Evolutionary conservation across 2,888 invertebrate species (phyloP).

Genomic region (Nemoura dubitans): DNA sequence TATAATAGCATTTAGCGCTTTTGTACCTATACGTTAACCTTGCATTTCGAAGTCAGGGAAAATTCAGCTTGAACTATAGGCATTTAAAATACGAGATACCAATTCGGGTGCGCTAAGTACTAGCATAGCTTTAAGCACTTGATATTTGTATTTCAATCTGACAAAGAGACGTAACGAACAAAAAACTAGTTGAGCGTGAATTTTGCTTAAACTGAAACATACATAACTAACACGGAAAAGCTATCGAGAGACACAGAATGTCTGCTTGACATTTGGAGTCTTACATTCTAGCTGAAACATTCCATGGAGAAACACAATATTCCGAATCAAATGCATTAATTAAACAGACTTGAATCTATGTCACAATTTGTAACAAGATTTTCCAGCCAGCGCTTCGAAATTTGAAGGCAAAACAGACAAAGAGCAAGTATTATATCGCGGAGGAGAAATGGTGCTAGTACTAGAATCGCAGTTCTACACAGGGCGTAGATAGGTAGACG

Average conservation of each 20-base stretch:
- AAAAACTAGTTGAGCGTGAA: not conserved
- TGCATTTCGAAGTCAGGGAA: too few species aligned
- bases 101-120: too few species aligned
- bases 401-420: constrained; percentile 1
- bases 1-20: too few species aligned
- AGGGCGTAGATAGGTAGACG: not conserved
- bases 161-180: not conserved
- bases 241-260: not conserved
- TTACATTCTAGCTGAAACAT: constrained; percentile 19
- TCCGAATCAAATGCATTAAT: constrained; percentile 28
- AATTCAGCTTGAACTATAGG: too few species aligned
- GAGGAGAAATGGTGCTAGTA: not conserved
- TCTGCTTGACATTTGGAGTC: not conserved
- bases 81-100: too few species aligned
- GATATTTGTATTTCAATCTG: not conserved
- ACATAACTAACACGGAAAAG: not conserved
- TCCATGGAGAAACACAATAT: constrained; percentile 16
- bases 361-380: constrained; percentile 37
- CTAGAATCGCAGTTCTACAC: not conserved
- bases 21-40: too few species aligned
- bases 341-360: constrained; percentile 31
- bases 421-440: constrained; percentile 25
- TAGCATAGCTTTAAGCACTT: not conserved
- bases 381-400: constrained; percentile 31
- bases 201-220: not conserved